Evolutionary conservation across 2,888 invertebrate genomes (phyloP), one percentile per base, ranked within the genome.

Genomic region (Allolobophora icterica): DNA sequence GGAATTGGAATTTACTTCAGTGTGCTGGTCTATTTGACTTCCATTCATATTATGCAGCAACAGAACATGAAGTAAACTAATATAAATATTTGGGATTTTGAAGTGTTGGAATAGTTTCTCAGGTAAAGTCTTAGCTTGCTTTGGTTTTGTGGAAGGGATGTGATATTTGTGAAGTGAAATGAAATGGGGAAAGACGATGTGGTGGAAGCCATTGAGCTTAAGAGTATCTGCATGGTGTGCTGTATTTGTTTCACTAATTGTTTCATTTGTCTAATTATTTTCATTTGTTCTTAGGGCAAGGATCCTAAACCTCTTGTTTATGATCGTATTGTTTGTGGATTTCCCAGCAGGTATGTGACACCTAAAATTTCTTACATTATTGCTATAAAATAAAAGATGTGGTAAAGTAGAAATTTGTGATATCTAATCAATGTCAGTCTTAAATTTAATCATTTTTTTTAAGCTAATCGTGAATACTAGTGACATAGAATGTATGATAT

Each of bases 241-340:
- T 52, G 71, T 30, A n/a, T 71, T 71, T 71, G 71, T 30, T 8
- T 30, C 11, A 11, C 17, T 8, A n/a, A 71, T 71, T n/a, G n/a
- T n/a, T n/a, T 8, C 17, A 71, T 17, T 17, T 52, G 52, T 21
- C 42, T 21, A 52, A n/a, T 71, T 84, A 1, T 34, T 35, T n/a
- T 21, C 30, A 24, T 71, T n/a, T 71, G 19, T 84, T 84, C 38
- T 35, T 42, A 84, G 90, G 38, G 30, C 8, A 34, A 35, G n/a
- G 84, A 90, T 6, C 30, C 87, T 24, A 33, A 40, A 17, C 84
- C 84, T 42, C 42, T 90, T 21, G 30, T 87, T 24, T 91, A 87
- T 58, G 91, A 91, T 91, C 42, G 91, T 4, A 45, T 91, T 38
- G 45, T 91, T 45, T 91, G 91, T 35, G 84, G 52, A 52, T 58